These are phyloP conservation scores for Pampus argenteus DNA, from an alignment of 2,797 vertebrate species.

Conservation along the genomic window DNA sequence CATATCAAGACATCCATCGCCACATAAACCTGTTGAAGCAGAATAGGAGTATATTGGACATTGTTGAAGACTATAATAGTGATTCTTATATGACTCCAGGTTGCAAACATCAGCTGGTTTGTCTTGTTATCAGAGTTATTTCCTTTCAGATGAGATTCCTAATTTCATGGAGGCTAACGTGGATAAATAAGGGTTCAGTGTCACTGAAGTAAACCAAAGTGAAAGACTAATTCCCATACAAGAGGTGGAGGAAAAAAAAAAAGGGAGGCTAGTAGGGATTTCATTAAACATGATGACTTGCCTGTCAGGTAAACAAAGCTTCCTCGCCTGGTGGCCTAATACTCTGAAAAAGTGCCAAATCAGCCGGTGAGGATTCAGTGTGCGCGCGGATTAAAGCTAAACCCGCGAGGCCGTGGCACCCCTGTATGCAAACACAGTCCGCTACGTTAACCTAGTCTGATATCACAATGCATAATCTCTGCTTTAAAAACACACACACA, in stretches of 20 bases:
- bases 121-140: background rate
- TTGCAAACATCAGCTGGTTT: background rate
- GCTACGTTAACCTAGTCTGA: constrained; percentile 78
- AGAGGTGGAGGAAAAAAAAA: constrained; percentile 7
- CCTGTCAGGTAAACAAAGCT: constrained; percentile 78
- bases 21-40: background rate
- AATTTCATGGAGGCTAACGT: constrained; percentile 1
- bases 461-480: constrained; percentile 87
- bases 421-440: constrained; percentile 78
- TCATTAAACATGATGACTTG: constrained; percentile 70
- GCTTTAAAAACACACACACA: constrained; percentile 56
- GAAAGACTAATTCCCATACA: constrained; percentile 17
- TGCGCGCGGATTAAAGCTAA: constrained; percentile 74
- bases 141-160: constrained; percentile 3
- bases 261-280: constrained; percentile 48
- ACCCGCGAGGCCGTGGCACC: constrained; percentile 61
- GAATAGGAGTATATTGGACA: background rate
- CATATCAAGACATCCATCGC: background rate
- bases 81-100: background rate
- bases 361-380: constrained; percentile 72
- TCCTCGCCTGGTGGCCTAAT: constrained; percentile 75
- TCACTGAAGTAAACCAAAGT: constrained; percentile 22
- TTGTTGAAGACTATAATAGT: background rate
- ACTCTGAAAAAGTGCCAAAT: constrained; percentile 81
- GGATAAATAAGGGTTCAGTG: constrained; percentile 15